phyloP scores from a whole-genome alignment of 2,888 invertebrate genomes.

The Nasonia oneida region DNA sequence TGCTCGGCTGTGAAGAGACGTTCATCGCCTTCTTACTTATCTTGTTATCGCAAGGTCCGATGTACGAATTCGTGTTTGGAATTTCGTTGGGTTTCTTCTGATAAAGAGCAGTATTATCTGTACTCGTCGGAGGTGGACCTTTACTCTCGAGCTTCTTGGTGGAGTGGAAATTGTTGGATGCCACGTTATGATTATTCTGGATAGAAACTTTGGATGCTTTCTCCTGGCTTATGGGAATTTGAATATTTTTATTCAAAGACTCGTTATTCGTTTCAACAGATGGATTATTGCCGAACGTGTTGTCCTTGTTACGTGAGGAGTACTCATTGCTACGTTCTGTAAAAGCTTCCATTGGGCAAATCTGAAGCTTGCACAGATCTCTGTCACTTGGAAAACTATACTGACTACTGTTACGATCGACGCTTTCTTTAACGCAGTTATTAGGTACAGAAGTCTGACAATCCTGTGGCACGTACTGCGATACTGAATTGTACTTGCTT shows the following conservation, averaged over 20 bases:
- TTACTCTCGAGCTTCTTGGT: slow-evolving; percentile 64
- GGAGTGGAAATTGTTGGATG: slow-evolving; percentile 54
- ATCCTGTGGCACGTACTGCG: slow-evolving; percentile 60
- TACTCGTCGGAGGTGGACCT: slow-evolving; percentile 51
- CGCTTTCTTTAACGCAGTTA: slow-evolving; percentile 53
- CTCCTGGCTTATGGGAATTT: slow-evolving; percentile 60
- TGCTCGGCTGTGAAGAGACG: slow-evolving; percentile 49
- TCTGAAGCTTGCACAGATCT: slow-evolving; percentile 62
- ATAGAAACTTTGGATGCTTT: slow-evolving; percentile 57
- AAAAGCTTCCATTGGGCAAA: slow-evolving; percentile 64
- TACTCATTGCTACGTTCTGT: slow-evolving; percentile 64
- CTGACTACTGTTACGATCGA: slow-evolving; percentile 48
- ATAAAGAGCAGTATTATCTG: slow-evolving; percentile 65
- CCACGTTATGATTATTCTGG: slow-evolving; percentile 48
- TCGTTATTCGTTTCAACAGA: slow-evolving; percentile 47
- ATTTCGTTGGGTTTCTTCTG: slow-evolving; percentile 69
- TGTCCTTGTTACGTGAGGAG: slow-evolving; percentile 58
- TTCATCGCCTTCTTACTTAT: slow-evolving; percentile 65
- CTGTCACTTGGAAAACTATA: slow-evolving; percentile 58
- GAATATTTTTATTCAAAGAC: slow-evolving; percentile 59
- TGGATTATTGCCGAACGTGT: slow-evolving; percentile 25
- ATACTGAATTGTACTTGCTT: slow-evolving; percentile 54
- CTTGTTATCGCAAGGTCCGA: slow-evolving; percentile 70
- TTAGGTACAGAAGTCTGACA: slow-evolving; percentile 61
- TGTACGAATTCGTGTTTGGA: slow-evolving; percentile 62